Conservation (phyloP, 2,797 vertebrate genomes). For the Tauraco hartlaubi region DNA sequence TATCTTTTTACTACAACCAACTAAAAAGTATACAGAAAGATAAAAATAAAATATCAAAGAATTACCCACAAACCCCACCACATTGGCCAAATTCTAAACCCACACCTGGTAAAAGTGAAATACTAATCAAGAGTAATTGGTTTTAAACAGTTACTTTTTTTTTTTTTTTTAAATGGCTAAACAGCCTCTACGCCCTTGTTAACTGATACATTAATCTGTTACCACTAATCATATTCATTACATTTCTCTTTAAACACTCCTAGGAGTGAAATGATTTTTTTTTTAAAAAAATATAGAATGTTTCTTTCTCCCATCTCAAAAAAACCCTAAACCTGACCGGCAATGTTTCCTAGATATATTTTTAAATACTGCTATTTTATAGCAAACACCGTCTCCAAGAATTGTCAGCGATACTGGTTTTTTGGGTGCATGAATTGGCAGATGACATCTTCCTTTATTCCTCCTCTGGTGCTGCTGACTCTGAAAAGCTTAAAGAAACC, state of each 20-base stretch:
- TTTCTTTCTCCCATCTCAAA: not conserved
- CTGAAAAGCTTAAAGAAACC: not conserved
- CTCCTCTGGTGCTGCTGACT: not conserved
- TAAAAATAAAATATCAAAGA: not conserved
- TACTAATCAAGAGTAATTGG: constrained; percentile 26
- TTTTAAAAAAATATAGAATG: not conserved
- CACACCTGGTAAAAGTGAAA: not conserved
- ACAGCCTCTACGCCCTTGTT: not conserved
- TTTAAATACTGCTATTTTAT: not conserved
- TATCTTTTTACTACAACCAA: not conserved
- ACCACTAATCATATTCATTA: not conserved
- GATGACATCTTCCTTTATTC: not conserved
- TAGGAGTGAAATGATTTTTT: not conserved
- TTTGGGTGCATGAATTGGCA: not conserved
- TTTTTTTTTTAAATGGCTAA: not conserved
- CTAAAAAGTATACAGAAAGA: not conserved
- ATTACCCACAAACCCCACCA: not conserved
- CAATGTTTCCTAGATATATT: not conserved
- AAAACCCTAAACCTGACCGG: not conserved
- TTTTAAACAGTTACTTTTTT: constrained; percentile 43
- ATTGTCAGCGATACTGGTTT: not conserved
- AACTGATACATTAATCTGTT: constrained; percentile 38
- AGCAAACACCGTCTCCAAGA: not conserved
- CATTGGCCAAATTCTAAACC: not conserved
- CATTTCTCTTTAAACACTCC: not conserved